Conservation (phyloP, 2,113 vertebrate species). For the Collichthys lucidus region DNA sequence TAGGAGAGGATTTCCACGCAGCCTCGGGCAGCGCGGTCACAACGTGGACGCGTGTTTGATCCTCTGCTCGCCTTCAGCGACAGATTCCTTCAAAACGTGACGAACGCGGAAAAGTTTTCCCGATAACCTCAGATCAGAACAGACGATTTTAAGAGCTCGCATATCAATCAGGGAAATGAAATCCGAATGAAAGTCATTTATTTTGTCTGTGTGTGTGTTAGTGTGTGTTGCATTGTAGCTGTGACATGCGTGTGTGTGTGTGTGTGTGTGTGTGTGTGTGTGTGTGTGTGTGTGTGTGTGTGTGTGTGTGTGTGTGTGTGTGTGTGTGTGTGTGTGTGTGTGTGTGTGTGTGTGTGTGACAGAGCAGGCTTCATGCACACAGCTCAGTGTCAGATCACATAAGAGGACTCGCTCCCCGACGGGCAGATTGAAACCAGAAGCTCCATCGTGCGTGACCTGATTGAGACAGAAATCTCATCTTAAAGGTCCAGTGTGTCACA, state of each 20-base stretch:
- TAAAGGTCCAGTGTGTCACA: too few relatives aligned
- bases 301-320: too few relatives aligned
- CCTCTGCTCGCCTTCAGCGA: background rate
- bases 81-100: background rate
- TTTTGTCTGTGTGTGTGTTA: background rate
- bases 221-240: conserved; percentile 8
- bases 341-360: background rate
- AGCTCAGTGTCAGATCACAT: conserved; percentile 51
- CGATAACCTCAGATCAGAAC: background rate
- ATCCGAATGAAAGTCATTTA: too few relatives aligned
- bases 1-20: background rate
- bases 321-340: background rate
- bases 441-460: conserved; percentile 7
- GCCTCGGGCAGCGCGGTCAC: background rate
- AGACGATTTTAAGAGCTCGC: background rate
- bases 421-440: conserved; percentile 50
- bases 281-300: too few relatives aligned
- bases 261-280: too few relatives aligned
- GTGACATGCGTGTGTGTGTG: background rate
- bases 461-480: background rate
- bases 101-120: background rate
- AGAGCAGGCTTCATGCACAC: conserved; percentile 23
- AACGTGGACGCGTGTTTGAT: background rate
- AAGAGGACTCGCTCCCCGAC: conserved; percentile 20
- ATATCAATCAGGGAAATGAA: background rate